Base-by-base conservation (phyloP, 1,140 invertebrate species). In the Microplitis demolitor region DNA sequence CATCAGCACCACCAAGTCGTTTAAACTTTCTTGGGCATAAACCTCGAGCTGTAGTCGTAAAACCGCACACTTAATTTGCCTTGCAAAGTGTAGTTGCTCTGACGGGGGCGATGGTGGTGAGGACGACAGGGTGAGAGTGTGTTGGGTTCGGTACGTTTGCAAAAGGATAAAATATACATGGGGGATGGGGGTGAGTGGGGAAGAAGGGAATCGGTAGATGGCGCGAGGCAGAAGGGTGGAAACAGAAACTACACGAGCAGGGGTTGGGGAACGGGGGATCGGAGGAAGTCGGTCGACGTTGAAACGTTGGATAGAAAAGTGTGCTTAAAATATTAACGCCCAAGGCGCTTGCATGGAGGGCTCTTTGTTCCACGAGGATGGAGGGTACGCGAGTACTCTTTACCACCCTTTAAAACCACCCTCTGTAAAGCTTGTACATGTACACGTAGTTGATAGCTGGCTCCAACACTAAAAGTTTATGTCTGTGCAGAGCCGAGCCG, bases 311-410 rank as follows among this genome's bases (percentile, higher is more conserved):
- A 83, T 84, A 84, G 83, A 85, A 87, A 86, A 86, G 84, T 86
- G 84, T 85, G 84, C 84, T 87, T 87, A 87, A 87, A 87, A 86
- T 87, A 87, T 87, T 87, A 87, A 86, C 84, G 85, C 85, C 82
- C 74, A 73, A 80, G 85, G 85, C 83, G 80, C 79, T 82, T 73
- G 80, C 69, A 77, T 77, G 78, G 75, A 80, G 81, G 78, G 80
- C 78, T 83, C 83, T 86, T 85, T 87, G 83, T 86, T 85, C 80
- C 76, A 69, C 74, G 78, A 75, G 76, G 79, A 77, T 77, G 76
- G 76, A 78, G 73, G 74, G 39, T 71, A 63, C 61, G 51, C 14
- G 56, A 24, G 56, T 16, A 24, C 24, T 58, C 24, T 58, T 58
- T 24, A 16, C 16, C 56, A 24, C 56, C 16, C 56, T 11, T 24